Evolutionary conservation across 2,113 vertebrate genomes (phyloP).

Genomic region (Crotophaga sulcirostris): DNA sequence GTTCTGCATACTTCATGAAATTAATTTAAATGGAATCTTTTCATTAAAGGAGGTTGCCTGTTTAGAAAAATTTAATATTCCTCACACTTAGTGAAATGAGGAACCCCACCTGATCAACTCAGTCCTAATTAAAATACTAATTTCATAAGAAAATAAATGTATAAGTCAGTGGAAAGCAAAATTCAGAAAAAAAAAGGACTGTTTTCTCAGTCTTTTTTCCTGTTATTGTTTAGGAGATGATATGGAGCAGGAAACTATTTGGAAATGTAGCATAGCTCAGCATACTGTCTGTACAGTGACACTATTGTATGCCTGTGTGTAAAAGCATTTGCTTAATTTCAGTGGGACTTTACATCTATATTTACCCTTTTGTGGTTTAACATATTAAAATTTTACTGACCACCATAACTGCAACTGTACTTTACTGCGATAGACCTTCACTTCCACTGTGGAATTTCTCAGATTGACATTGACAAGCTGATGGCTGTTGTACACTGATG

Average conservation of each 20-base stretch:
- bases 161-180: not conserved
- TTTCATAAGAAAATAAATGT: not conserved
- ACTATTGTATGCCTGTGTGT: not conserved
- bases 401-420: not conserved
- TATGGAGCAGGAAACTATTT: not conserved
- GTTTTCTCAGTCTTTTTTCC: not conserved
- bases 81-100: not conserved
- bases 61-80: not conserved
- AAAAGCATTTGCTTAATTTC: not conserved
- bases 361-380: not conserved
- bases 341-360: not conserved
- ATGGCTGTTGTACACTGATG: not conserved
- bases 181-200: not conserved
- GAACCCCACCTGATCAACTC: not conserved
- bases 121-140: not conserved
- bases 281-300: not conserved
- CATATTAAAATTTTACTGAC: not conserved
- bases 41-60: not conserved
- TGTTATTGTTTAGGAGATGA: not conserved
- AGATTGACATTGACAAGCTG: not conserved
- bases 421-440: not conserved
- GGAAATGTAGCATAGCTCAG: not conserved
- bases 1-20: not conserved
- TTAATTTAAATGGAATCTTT: not conserved
- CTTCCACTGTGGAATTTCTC: not conserved